A percentile compares a stretch with the other conserved stretches of the same genome.
Conservation (phyloP, 2,797 vertebrate species). For the Tauraco hartlaubi region DNA sequence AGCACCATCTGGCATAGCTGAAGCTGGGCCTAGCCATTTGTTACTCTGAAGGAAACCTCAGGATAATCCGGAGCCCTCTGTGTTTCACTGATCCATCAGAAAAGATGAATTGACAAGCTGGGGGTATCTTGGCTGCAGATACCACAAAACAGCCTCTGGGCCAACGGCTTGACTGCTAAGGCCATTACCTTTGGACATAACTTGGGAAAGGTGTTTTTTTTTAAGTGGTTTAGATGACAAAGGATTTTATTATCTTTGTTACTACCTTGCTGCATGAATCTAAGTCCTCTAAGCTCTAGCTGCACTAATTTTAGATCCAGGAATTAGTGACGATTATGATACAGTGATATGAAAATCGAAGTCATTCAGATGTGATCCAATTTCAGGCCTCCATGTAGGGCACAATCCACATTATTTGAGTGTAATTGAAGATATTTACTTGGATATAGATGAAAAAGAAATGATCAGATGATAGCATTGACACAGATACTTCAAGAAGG, state of each 20-base stretch:
- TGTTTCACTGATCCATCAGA: background rate
- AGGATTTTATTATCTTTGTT: background rate
- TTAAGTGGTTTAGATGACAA: background rate
- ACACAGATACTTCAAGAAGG: background rate
- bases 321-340: background rate
- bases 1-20: constrained; percentile 9
- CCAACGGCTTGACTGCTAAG: background rate
- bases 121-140: background rate
- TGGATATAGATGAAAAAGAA: constrained; percentile 40
- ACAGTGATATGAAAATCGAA: background rate
- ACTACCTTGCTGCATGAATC: background rate
- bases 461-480: background rate
- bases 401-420: background rate
- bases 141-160: background rate
- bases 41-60: background rate
- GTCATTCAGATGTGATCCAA: background rate
- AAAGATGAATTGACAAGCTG: background rate
- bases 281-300: background rate
- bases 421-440: constrained; percentile 18
- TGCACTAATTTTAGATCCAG: background rate
- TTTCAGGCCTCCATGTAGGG: background rate
- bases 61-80: background rate
- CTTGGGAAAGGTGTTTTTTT: accelerated
- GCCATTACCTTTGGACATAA: background rate
- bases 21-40: background rate